phyloP scores from a whole-genome alignment of 2,888 invertebrate genomes.

The Nomada goodeniana region DNA sequence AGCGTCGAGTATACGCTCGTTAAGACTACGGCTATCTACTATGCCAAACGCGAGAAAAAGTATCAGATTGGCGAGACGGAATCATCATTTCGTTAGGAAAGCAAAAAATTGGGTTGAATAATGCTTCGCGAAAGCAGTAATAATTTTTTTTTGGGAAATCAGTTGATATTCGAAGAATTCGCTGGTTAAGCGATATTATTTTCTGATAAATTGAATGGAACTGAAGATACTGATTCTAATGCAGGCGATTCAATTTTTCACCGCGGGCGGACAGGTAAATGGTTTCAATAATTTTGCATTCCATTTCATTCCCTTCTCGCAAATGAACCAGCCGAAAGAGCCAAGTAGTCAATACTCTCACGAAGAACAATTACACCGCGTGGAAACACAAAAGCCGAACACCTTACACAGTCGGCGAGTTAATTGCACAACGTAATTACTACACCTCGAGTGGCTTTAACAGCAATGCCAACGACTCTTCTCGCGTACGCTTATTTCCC shows the following conservation, averaged over 20 bases:
- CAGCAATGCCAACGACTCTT: slow-evolving; percentile 19
- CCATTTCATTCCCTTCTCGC: no score
- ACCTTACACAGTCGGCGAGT: slow-evolving; percentile 8
- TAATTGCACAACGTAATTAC: slow-evolving; percentile 55
- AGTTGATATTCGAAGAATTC: no score
- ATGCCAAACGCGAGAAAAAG: neutral
- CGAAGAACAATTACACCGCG: slow-evolving; percentile 7
- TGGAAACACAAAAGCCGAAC: slow-evolving; percentile 7
- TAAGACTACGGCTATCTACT: neutral
- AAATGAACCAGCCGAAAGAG: neutral
- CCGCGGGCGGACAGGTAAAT: no score
- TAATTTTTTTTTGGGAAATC: no score
- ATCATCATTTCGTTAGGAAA: neutral
- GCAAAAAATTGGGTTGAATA: neutral
- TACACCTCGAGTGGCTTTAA: slow-evolving; percentile 4
- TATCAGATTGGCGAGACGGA: neutral
- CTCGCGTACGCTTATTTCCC: slow-evolving; percentile 15
- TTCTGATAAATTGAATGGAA: no score
- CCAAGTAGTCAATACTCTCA: neutral
- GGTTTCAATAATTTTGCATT: neutral
- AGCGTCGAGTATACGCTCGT: slow-evolving; percentile 18
- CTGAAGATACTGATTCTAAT: no score
- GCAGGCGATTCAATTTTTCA: no score
- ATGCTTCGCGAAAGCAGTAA: neutral
- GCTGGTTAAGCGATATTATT: no score